Evolutionary conservation across 92 coral and sea anemone species (phyloP).

Genomic region (Phenganax subtilis): DNA sequence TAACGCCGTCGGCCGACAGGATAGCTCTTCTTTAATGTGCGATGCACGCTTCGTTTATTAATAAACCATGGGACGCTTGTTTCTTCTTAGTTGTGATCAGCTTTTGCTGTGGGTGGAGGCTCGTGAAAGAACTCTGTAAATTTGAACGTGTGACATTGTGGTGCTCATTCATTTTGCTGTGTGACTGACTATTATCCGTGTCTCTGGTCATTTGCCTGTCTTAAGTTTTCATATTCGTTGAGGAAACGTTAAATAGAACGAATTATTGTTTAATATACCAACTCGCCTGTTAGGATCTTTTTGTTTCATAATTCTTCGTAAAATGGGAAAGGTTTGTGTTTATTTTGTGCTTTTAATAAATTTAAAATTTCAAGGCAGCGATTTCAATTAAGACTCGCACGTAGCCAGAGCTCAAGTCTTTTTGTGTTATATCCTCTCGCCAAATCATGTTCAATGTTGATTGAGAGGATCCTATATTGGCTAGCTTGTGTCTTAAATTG

Average conservation of each 20-base stretch:
- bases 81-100: not conserved
- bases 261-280: no score
- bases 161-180: not conserved
- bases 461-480: no score
- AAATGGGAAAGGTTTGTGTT: constrained; percentile 9
- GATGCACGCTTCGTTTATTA: constrained; percentile 18
- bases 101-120: not conserved
- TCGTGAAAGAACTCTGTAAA: not conserved
- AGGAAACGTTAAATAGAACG: not conserved
- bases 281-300: not conserved
- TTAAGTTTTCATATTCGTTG: no score
- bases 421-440: no score
- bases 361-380: not conserved
- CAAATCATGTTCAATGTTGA: no score
- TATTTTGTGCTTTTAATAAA: not conserved
- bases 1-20: constrained; percentile 22
- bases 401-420: no score
- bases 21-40: constrained; percentile 3
- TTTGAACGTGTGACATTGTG: not conserved
- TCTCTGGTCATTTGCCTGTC: no score
- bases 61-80: not conserved
- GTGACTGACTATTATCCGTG: not conserved
- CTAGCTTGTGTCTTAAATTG: no score
- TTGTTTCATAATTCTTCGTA: not conserved
- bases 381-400: not conserved